Evolutionary conservation across 2,113 vertebrate species (phyloP), one percentile per base, ranked within the genome.

Genomic region (Periophthalmus modestus): DNA sequence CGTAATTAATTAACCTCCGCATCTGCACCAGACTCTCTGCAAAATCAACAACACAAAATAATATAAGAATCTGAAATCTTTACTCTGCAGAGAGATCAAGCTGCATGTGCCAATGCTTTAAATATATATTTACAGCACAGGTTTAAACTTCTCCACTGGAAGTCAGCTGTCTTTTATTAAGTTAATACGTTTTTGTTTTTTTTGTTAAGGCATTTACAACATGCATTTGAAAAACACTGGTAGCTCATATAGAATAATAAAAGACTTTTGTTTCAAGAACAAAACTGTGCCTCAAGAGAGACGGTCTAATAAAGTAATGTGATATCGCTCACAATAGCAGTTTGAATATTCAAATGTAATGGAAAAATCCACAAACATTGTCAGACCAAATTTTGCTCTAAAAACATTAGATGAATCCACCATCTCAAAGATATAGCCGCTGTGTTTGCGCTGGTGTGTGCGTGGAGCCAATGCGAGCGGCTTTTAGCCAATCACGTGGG

Each of bases 401-500:
- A 65, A 65, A 65, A 43, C 62, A 65, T 19, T 10, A n/a, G 62
- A 65, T 39, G 28, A 65, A n/a, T 65, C 15, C 18, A 19, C 7
- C 62, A 34, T 39, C 62, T 67, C 71, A 34, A 48, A 54, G n/a
- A 12, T 28, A 48, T 19, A 43, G 23, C 21, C 57, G 72, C 67
- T 33, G 34, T 19, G 23, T 72, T 66, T 80, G 59, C 50, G 4
- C 24, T 67, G 76, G 48, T 9, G 82, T 74, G 71, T 84, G 85
- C 86, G 88, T 71, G 86, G 72, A 84, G 88, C 83, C 85, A 88
- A 88, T 81, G 85, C 78, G 77, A 89, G 85, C 71, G 0, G 73
- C 87, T 92, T 92, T 92, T 87, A 91, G 73, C 93, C 92, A 94
- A 93, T 94, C 94, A 93, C 86, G 91, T 88, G 93, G 91, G 87